A percentile compares a stretch with the other conserved stretches of the same genome.
These are phyloP conservation scores for Bradypodion pumilum DNA, from an alignment of 2,797 vertebrate species.

Conservation along the genomic window DNA sequence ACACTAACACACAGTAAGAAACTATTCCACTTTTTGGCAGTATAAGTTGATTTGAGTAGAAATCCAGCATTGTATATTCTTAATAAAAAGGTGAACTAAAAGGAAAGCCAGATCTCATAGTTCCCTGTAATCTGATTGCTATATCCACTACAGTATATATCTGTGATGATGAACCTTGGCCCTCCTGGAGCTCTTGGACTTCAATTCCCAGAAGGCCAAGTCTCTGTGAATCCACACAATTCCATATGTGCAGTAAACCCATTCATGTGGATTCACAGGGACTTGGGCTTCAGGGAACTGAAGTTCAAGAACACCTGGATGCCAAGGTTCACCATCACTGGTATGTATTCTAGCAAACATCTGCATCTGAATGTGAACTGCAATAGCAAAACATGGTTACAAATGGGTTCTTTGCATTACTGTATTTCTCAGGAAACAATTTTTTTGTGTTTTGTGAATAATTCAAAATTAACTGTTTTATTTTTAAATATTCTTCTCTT, in stretches of 20 bases:
- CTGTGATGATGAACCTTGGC: too few relatives aligned
- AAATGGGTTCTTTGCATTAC: conserved; percentile 30
- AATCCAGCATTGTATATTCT: not conserved
- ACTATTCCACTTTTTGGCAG: not conserved
- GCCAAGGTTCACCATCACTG: too few relatives aligned
- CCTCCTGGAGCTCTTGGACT: too few relatives aligned
- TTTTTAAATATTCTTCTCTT: conserved; percentile 17
- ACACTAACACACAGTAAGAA: not conserved
- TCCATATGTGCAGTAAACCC: too few relatives aligned
- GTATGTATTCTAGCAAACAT: conserved; percentile 22
- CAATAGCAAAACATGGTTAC: not conserved
- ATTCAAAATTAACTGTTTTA: not conserved
- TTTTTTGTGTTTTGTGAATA: conserved; percentile 24
- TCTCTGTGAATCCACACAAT: too few relatives aligned
- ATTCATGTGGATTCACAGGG: too few relatives aligned
- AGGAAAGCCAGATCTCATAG: not conserved
- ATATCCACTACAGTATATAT: conserved; percentile 11
- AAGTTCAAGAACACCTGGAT: too few relatives aligned
- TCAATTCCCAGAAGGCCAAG: too few relatives aligned
- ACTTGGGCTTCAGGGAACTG: too few relatives aligned
- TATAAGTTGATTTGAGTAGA: not conserved
- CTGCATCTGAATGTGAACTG: conserved; percentile 13
- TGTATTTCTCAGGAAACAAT: conserved; percentile 18
- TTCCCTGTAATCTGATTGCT: not conserved
- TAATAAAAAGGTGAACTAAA: conserved; percentile 15